Conservation (phyloP, 2,888 invertebrate species). For the Ypsolopha sequella region DNA sequence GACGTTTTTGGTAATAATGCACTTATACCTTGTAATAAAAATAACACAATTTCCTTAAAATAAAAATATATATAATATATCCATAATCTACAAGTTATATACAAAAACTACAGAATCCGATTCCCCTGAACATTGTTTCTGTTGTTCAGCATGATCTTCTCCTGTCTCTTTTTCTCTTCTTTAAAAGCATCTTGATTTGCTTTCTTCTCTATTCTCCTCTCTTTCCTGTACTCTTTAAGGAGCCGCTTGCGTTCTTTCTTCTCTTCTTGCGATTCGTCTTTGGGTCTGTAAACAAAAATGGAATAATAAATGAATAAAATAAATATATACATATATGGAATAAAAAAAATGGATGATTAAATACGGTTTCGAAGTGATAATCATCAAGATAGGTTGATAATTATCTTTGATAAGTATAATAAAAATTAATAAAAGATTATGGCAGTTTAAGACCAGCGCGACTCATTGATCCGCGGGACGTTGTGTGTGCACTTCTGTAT, state of each 20-base stretch:
- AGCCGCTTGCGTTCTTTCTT: slow-evolving; percentile 81
- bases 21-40: no score
- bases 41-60: neutral
- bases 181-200: slow-evolving; percentile 86
- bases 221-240: slow-evolving; percentile 82
- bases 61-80: neutral
- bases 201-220: slow-evolving; percentile 85
- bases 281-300: slow-evolving; percentile 67
- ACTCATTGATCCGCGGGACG: no score
- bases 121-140: slow-evolving; percentile 81
- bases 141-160: slow-evolving; percentile 82
- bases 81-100: slow-evolving; percentile 10
- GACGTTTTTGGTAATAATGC: no score
- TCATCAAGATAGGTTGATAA: no score
- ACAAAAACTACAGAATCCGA: slow-evolving; percentile 63
- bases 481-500: no score
- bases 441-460: no score
- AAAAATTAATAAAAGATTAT: no score
- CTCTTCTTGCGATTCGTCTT: slow-evolving; percentile 84
- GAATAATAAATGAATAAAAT: no score
- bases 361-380: no score
- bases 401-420: no score
- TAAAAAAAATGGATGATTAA: no score
- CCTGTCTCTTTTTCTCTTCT: slow-evolving; percentile 85
- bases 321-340: no score